Evolutionary conservation across 2,797 vertebrate genomes (phyloP).

Genomic region (Cyprinodon diabolis): DNA sequence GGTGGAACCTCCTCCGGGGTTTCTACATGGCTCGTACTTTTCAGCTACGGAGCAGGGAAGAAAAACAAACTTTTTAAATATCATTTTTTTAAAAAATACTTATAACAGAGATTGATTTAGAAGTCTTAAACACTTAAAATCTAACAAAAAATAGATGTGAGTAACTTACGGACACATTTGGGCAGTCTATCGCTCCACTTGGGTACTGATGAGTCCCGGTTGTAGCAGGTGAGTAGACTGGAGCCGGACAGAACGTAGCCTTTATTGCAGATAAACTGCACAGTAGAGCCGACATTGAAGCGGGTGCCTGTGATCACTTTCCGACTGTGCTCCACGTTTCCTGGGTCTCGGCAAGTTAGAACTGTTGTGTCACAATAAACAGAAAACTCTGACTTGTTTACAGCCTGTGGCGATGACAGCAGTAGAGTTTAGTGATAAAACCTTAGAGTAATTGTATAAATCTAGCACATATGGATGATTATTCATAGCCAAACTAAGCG

Average conservation of each 20-base stretch:
- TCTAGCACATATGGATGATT: too few species aligned
- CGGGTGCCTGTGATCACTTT: slow-evolving; percentile 86
- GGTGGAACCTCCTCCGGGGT: slow-evolving; percentile 88
- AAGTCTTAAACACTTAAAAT: too few species aligned
- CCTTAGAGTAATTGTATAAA: too few species aligned
- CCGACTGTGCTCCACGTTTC: slow-evolving; percentile 90
- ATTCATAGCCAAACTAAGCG: too few species aligned
- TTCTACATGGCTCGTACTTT: slow-evolving; percentile 91
- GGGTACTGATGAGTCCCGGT: slow-evolving; percentile 86
- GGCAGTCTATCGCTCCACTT: slow-evolving; percentile 95
- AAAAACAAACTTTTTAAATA: not conserved
- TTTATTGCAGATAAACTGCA: slow-evolving; percentile 93
- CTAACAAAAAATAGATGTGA: not conserved
- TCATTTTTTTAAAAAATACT: slow-evolving; percentile 2
- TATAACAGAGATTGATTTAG: not conserved
- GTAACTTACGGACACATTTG: slow-evolving; percentile 86
- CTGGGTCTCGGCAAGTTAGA: slow-evolving; percentile 90
- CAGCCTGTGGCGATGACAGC: not conserved
- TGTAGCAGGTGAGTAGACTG: slow-evolving; percentile 89
- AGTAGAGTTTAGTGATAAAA: not conserved
- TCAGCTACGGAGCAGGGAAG: slow-evolving; percentile 79
- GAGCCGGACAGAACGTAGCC: slow-evolving; percentile 89
- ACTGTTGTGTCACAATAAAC: slow-evolving; percentile 74
- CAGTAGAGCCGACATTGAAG: slow-evolving; percentile 87
- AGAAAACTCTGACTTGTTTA: not conserved